These are phyloP conservation scores for Sylvia borin DNA, from an alignment of 2,797 vertebrate genomes.

Conservation along the genomic window DNA sequence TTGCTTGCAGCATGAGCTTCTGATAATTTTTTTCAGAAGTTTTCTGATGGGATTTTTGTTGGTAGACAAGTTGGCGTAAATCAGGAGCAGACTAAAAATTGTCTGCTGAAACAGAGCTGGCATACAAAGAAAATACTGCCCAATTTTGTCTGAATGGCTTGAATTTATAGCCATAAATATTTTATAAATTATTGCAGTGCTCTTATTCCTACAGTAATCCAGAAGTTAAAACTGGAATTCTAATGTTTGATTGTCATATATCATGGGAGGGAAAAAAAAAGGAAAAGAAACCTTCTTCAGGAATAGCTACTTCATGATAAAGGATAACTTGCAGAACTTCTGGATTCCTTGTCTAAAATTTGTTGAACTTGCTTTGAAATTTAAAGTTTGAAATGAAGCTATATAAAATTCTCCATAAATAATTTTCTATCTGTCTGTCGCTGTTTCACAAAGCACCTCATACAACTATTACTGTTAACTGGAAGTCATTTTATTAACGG, in stretches of 20 bases:
- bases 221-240: neutral
- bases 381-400: neutral
- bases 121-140: neutral
- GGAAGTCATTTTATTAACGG: neutral
- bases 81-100: neutral
- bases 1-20: neutral
- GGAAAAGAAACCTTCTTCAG: neutral
- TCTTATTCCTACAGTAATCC: neutral
- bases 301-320: neutral
- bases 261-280: neutral
- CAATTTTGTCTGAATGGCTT: neutral
- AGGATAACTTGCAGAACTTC: neutral
- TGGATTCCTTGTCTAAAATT: neutral
- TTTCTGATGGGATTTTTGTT: neutral
- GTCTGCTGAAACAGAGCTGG: neutral
- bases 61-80: neutral
- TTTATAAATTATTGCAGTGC: neutral
- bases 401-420: neutral
- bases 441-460: neutral
- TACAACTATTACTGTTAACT: neutral
- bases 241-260: neutral
- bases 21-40: conserved; percentile 19
- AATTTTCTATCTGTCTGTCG: neutral
- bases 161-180: neutral
- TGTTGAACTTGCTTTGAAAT: neutral